Conservation (phyloP, 2,888 invertebrate species). For the Hyposoter dolosus region DNA sequence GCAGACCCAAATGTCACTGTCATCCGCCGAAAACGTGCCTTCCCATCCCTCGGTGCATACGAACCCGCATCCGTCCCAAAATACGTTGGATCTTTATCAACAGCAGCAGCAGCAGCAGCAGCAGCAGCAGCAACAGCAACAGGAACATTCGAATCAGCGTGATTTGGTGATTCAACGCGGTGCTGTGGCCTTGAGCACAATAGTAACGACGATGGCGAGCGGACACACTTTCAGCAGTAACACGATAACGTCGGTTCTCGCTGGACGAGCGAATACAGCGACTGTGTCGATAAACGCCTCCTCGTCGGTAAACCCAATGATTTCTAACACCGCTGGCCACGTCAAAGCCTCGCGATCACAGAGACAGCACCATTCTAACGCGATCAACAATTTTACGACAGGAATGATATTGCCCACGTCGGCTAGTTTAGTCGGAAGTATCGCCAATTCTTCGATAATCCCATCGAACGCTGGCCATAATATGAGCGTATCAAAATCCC, state of each 20-base stretch:
- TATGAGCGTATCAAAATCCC: slow-evolving; percentile 87
- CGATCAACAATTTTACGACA: slow-evolving; percentile 41
- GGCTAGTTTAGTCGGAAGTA: slow-evolving; percentile 82
- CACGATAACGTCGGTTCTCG: slow-evolving; percentile 92
- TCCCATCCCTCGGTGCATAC: slow-evolving; percentile 54
- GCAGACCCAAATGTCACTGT: slow-evolving; percentile 69
- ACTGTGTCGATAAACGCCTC: slow-evolving; percentile 91
- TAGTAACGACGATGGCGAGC: slow-evolving; percentile 89
- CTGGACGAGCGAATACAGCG: slow-evolving; percentile 91
- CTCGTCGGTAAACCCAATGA: slow-evolving; percentile 82
- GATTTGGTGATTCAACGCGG: slow-evolving; percentile 76
- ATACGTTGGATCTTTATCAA: slow-evolving; percentile 80
- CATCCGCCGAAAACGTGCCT: slow-evolving; percentile 64
- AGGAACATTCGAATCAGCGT: slow-evolving; percentile 71
- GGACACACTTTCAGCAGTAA: slow-evolving; percentile 92
- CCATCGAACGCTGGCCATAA: slow-evolving; percentile 75
- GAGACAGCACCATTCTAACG: slow-evolving; percentile 82
- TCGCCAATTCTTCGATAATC: slow-evolving; percentile 67
- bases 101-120: slow-evolving; percentile 47
- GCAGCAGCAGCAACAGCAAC: slow-evolving; percentile 53
- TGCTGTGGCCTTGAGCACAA: slow-evolving; percentile 78
- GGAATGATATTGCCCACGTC: slow-evolving; percentile 80
- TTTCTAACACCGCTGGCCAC: slow-evolving; percentile 82
- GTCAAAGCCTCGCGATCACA: slow-evolving; percentile 81
- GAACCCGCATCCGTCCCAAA: slow-evolving; percentile 58